A percentile compares a stretch with the other conserved stretches of the same genome.
These are phyloP conservation scores for Mystacornis crossleyi DNA, from an alignment of 2,113 vertebrate species.

Conservation along the genomic window DNA sequence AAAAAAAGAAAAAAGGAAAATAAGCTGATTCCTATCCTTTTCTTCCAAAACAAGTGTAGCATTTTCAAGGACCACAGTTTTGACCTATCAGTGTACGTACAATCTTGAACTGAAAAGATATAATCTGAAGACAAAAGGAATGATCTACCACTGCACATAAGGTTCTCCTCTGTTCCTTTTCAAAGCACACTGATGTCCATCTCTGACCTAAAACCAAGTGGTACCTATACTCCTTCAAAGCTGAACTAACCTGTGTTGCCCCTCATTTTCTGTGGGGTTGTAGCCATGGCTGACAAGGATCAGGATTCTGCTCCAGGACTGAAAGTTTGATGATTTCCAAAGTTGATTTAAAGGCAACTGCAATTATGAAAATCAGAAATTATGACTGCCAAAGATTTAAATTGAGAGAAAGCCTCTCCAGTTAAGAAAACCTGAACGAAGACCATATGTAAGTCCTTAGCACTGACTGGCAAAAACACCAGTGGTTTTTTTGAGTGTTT, in stretches of 20 bases:
- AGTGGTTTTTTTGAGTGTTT: not conserved
- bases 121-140: not conserved
- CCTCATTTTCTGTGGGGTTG: not conserved
- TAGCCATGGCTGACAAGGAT: not conserved
- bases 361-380: conserved; percentile 14
- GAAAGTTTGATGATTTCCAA: not conserved
- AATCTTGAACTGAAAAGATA: not conserved
- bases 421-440: not conserved
- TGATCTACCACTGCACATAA: not conserved
- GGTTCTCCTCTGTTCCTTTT: not conserved
- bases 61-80: not conserved
- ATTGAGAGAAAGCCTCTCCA: not conserved
- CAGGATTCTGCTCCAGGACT: not conserved
- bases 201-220: not conserved
- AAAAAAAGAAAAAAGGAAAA: not conserved
- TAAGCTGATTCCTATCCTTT: not conserved
- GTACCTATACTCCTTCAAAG: not conserved
- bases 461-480: not conserved
- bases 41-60: not conserved
- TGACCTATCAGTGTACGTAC: not conserved
- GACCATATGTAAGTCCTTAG: not conserved
- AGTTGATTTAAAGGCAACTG: not conserved
- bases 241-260: not conserved
- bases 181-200: not conserved
- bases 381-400: not conserved